Conservation (phyloP, 2,113 vertebrate genomes). For the Andinoacara biseriatus region DNA sequence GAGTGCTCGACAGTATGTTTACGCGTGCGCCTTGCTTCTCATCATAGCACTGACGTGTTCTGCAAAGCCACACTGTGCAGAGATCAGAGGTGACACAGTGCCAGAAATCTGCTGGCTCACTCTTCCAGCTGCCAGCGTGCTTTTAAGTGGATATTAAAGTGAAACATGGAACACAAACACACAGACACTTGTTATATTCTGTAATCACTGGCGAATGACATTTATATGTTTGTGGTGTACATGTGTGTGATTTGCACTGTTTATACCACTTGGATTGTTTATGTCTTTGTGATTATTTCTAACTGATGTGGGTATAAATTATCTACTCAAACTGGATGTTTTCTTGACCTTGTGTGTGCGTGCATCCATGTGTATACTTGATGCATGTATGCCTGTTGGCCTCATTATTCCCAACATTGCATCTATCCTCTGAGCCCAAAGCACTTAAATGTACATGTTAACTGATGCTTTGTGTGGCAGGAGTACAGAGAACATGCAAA, state of each 20-base stretch:
- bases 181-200: conserved; percentile 15
- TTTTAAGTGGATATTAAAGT: conserved; percentile 52
- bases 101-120: conserved; percentile 58
- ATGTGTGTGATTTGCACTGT: conserved; percentile 11
- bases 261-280: conserved; percentile 37
- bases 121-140: conserved; percentile 30
- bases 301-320: conserved; percentile 34
- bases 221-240: background rate
- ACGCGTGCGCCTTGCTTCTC: conserved; percentile 40
- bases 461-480: conserved; percentile 52
- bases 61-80: conserved; percentile 34
- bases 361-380: conserved; percentile 34
- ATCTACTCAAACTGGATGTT: conserved; percentile 8
- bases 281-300: conserved; percentile 49
- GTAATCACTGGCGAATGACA: background rate
- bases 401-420: conserved; percentile 41
- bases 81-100: conserved; percentile 56
- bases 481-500: conserved; percentile 24
- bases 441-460: conserved; percentile 5
- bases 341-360: conserved; percentile 28
- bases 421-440: conserved; percentile 10
- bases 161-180: conserved; percentile 20
- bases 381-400: conserved; percentile 37
- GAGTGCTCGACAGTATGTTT: conserved; percentile 10
- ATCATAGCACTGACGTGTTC: conserved; percentile 50